A percentile compares a stretch with the other conserved stretches of the same genome.
These are phyloP conservation scores for Leptobrachium ailaonicum DNA, from an alignment of 2,113 vertebrate genomes.

Conservation along the genomic window DNA sequence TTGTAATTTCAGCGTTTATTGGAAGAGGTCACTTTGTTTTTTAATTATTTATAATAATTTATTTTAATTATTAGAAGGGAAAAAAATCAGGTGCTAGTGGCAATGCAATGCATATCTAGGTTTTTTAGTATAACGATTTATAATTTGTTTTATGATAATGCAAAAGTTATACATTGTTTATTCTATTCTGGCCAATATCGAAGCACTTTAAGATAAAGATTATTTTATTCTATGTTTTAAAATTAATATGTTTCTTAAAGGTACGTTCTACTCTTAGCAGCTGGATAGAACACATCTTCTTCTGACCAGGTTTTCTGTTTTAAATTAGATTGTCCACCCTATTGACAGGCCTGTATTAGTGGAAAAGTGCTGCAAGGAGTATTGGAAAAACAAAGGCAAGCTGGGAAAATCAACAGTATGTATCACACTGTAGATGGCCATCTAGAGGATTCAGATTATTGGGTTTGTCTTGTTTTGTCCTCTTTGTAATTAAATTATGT, in stretches of 20 bases:
- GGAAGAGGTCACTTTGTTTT: too few species aligned
- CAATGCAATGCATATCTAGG: too few species aligned
- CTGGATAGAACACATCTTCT: not conserved
- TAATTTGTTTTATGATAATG: too few species aligned
- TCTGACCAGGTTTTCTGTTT: not conserved
- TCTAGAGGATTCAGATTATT: constrained; percentile 42
- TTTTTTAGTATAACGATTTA: too few species aligned
- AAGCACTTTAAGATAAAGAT: too few species aligned
- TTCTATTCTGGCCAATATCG: too few species aligned
- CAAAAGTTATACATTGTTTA: too few species aligned
- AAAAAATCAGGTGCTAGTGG: too few species aligned
- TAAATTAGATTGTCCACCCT: constrained; percentile 1
- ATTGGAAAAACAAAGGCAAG: constrained; percentile 33
- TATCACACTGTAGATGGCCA: constrained; percentile 32
- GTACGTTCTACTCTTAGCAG: not conserved
- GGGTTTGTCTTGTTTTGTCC: constrained; percentile 45
- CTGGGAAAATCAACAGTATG: constrained; percentile 19
- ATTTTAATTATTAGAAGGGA: too few species aligned
- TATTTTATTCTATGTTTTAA: too few species aligned
- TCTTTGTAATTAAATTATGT: constrained; percentile 47
- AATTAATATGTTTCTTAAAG: not conserved
- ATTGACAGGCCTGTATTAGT: constrained; percentile 23
- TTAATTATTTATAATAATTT: too few species aligned
- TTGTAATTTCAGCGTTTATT: too few species aligned
- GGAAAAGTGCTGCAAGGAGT: constrained; percentile 19